Evolutionary conservation across 2,797 vertebrate species (phyloP).

Genomic region (Etheostoma nigrum): DNA sequence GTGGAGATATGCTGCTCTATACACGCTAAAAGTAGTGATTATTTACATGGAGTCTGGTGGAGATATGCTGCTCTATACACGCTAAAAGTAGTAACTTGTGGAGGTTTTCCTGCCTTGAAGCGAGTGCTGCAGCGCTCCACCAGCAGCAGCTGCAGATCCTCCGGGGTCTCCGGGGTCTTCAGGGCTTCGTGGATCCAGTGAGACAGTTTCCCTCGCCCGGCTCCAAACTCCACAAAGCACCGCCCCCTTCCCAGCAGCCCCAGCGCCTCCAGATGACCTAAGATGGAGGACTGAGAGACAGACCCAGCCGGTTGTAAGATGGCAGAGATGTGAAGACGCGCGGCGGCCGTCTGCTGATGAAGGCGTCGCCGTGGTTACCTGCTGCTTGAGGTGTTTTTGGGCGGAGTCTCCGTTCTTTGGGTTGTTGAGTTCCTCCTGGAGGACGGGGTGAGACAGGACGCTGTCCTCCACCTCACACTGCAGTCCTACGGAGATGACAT

Average conservation of each 20-base stretch:
- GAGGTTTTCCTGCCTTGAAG: slow-evolving; percentile 88
- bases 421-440: slow-evolving; percentile 88
- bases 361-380: slow-evolving; percentile 80
- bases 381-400: slow-evolving; percentile 95
- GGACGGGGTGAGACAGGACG: slow-evolving; percentile 86
- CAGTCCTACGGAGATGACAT: slow-evolving; percentile 79
- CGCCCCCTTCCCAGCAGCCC: slow-evolving; percentile 88
- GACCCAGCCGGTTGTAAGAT: too few species aligned
- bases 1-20: too few species aligned
- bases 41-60: not conserved
- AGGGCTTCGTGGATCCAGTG: slow-evolving; percentile 94
- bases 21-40: too few species aligned
- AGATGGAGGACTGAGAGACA: slow-evolving; percentile 87
- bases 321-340: too few species aligned
- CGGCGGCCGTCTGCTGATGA: too few species aligned
- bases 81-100: not conserved
- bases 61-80: too few species aligned
- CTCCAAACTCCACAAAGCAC: slow-evolving; percentile 96
- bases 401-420: slow-evolving; percentile 94
- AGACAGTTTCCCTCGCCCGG: slow-evolving; percentile 95
- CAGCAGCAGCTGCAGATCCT: slow-evolving; percentile 91
- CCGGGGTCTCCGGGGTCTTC: slow-evolving; percentile 73
- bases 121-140: slow-evolving; percentile 94
- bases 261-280: slow-evolving; percentile 93
- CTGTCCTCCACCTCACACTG: slow-evolving; percentile 80